Conservation (phyloP, 2,797 vertebrate species). For the Fistularia tabacaria region DNA sequence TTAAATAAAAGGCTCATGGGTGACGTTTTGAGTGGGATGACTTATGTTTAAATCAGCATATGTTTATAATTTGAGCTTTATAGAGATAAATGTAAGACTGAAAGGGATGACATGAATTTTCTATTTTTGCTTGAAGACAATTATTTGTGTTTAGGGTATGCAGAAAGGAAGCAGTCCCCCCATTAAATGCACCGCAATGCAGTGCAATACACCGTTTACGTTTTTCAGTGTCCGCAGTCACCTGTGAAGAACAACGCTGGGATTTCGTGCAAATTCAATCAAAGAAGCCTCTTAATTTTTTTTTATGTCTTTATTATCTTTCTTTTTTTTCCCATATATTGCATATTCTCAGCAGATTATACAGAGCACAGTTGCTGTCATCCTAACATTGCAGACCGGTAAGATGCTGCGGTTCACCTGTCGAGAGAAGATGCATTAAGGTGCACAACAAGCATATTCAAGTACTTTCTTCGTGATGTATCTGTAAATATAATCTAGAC, state of each 20-base stretch:
- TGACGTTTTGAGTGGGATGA: too few species aligned
- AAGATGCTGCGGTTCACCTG: conserved; percentile 55
- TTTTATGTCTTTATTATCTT: conserved; percentile 57
- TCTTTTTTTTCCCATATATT: conserved; percentile 63
- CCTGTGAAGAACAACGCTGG: neutral
- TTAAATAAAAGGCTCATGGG: too few species aligned
- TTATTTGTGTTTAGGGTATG: conserved; percentile 2
- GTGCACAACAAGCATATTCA: conserved; percentile 71
- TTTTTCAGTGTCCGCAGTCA: conserved; percentile 14
- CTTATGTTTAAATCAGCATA: too few species aligned
- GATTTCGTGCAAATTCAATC: conserved; percentile 5
- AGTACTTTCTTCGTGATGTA: conserved; percentile 51
- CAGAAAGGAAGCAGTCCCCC: conserved; percentile 26
- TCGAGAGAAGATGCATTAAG: conserved; percentile 57
- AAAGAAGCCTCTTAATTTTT: conserved; percentile 14
- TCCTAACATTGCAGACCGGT: conserved; percentile 57
- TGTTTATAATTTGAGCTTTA: too few species aligned
- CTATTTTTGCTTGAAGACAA: too few species aligned
- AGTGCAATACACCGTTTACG: conserved; percentile 54
- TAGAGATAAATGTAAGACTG: too few species aligned
- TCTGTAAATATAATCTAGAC: conserved; percentile 67
- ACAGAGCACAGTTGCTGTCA: conserved; percentile 69
- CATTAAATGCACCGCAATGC: conserved; percentile 63
- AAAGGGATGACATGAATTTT: too few species aligned
- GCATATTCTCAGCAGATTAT: conserved; percentile 72